Percentiles rank a stretch among this genome's conserved stretches.
Conservation (phyloP, 2,113 vertebrate species). For the Boulengeromyrus knoepffleri region DNA sequence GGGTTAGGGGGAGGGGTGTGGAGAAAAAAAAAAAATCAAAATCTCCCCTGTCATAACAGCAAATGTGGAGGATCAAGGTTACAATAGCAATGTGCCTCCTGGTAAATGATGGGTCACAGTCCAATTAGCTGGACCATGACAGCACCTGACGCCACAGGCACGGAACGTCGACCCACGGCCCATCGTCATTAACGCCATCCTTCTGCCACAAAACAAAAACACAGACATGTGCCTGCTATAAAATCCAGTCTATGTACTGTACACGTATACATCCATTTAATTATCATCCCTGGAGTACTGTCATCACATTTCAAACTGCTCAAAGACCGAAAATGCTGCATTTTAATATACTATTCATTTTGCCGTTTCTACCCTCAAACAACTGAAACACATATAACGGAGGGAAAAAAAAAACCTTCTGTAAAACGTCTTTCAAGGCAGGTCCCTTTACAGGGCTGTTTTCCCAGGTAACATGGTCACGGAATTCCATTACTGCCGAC, state of each 20-base stretch:
- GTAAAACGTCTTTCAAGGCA: background rate
- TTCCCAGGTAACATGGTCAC: conserved; percentile 12
- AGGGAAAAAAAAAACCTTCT: background rate
- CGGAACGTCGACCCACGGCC: background rate
- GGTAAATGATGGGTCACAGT: background rate
- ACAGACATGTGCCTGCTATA: background rate
- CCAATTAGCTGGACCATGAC: background rate
- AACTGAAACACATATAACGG: background rate
- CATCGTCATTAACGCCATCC: background rate
- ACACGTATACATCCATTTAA: background rate
- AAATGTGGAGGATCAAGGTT: background rate
- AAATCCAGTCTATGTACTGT: background rate
- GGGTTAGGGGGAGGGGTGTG: background rate
- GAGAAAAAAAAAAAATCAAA: background rate
- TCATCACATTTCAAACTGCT: background rate
- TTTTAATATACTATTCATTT: background rate
- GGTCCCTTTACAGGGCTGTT: background rate
- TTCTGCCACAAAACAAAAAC: background rate
- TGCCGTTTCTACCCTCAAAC: background rate
- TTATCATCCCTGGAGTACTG: background rate
- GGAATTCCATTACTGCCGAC: conserved; percentile 11
- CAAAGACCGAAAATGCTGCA: background rate
- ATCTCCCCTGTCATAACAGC: background rate
- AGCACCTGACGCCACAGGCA: background rate
- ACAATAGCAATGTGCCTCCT: background rate